Evolutionary conservation across 2,888 invertebrate species (phyloP).

Genomic region (Lucinisca nassula): DNA sequence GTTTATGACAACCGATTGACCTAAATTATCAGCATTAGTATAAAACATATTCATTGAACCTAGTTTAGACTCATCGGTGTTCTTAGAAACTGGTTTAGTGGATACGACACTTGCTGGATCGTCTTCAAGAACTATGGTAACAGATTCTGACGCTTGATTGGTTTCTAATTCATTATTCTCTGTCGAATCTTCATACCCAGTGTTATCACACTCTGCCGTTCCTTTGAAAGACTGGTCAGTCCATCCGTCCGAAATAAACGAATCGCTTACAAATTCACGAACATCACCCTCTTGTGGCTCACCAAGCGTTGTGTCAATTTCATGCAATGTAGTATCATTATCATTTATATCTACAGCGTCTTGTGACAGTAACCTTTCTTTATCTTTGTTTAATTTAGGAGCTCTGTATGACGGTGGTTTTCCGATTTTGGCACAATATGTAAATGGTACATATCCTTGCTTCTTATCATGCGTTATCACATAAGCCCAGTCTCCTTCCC

Average conservation of each 20-base stretch:
- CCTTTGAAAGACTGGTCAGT: slow-evolving; percentile 29
- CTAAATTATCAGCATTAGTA: background rate
- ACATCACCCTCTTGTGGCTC: background rate
- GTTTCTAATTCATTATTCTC: background rate
- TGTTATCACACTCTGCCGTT: background rate
- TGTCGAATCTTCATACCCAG: background rate
- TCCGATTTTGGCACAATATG: slow-evolving; percentile 88
- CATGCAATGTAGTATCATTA: background rate
- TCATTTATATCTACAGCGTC: background rate
- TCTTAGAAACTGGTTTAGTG: background rate
- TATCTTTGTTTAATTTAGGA: slow-evolving; percentile 5
- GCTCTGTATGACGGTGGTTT: background rate
- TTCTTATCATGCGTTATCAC: slow-evolving; percentile 96
- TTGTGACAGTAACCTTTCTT: background rate
- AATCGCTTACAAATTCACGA: slow-evolving; percentile 45
- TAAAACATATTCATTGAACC: background rate
- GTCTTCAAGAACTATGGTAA: background rate
- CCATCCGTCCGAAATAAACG: slow-evolving; percentile 44
- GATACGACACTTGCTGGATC: background rate
- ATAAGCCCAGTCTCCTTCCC: slow-evolving; percentile 99
- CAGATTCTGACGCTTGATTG: background rate
- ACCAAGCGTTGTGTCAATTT: background rate
- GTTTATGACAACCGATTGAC: background rate
- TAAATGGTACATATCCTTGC: slow-evolving; percentile 98
- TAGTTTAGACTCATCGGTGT: background rate